Base-by-base conservation (phyloP, 2,888 invertebrate genomes). In the Byasa hedistus region DNA sequence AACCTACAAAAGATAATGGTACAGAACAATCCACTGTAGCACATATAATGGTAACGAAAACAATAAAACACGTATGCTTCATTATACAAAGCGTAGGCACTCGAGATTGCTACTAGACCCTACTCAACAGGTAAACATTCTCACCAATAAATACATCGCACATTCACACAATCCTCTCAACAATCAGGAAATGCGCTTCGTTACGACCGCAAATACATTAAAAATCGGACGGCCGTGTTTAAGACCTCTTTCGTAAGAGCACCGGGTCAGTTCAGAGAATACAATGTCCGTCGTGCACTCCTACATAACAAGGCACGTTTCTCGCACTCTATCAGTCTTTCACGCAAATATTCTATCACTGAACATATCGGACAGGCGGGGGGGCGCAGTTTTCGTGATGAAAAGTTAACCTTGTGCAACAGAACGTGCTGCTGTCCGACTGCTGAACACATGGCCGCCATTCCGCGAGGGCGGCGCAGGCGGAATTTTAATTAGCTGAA, bases 401-500 rank as follows among this genome's bases (percentile, higher is more conserved):
- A 84, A 88, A 87, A 83, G 81, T 82, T 87, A 89, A 89, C 89
- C 90, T 91, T 91, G 90, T 91, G 89, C 85, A 90, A 89, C 88
- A 83, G 81, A 87, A 85, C 86, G 84, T 85, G 87, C 86, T 82
- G 86, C 86, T 89, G 89, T 85, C 86, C 86, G 85, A 87, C 82
- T 81, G 85, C 83, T 80, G 83, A 89, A 89, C 91, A 91, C 91
- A 91, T 91, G 91, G 91, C 91, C 86, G 86, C 90, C 89, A 91
- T 90, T 90, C 90, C 89, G 91, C 89, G 91, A 91, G 91, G 91
- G 91, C 88, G 91, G 89, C 89, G 85, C 90, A 89, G 91, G 90
- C 91, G 90, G 91, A 91, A 91, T 91, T 91, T 91, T 91, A 91
- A 91, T 91, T 91, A 91, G 89, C 89, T 90, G 91, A 91, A 91